A percentile compares a stretch with the other conserved stretches of the same genome.
Conservation (phyloP, 1,140 invertebrate genomes). For the Leptestheria dahalacensis region DNA sequence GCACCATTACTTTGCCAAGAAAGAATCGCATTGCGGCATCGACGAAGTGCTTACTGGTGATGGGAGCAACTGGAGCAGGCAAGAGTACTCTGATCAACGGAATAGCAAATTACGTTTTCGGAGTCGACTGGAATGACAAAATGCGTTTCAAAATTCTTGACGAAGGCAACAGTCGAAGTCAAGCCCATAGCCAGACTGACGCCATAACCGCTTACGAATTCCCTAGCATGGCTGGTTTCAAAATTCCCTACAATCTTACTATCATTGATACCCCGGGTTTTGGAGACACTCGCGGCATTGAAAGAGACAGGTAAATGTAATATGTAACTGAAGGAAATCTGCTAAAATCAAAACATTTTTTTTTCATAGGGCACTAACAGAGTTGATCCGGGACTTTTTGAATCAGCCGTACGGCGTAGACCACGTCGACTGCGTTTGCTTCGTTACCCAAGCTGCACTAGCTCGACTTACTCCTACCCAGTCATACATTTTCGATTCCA, state of each 20-base stretch:
- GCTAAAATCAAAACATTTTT: too few species aligned
- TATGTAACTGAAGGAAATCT: too few species aligned
- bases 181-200: constrained; percentile 9
- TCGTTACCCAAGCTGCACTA: constrained; percentile 3
- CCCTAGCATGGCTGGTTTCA: background rate
- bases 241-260: constrained; percentile 1
- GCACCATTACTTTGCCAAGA: background rate
- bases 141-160: background rate
- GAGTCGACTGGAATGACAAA: background rate
- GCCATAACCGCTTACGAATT: constrained; percentile 8
- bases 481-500: constrained; percentile 2
- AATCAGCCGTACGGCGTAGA: background rate
- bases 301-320: background rate
- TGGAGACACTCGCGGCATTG: constrained; percentile 7
- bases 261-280: constrained; percentile 11
- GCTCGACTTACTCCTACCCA: constrained; percentile 1
- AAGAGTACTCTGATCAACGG: constrained; percentile 11
- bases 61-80: constrained; percentile 7
- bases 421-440: background rate
- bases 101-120: constrained; percentile 5
- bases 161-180: background rate
- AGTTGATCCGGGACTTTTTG: constrained; percentile 1
- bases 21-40: background rate
- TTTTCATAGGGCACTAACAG: too few species aligned
- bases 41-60: too few species aligned